Conservation (phyloP, 2,113 vertebrate genomes). For the Mobula hypostoma region DNA sequence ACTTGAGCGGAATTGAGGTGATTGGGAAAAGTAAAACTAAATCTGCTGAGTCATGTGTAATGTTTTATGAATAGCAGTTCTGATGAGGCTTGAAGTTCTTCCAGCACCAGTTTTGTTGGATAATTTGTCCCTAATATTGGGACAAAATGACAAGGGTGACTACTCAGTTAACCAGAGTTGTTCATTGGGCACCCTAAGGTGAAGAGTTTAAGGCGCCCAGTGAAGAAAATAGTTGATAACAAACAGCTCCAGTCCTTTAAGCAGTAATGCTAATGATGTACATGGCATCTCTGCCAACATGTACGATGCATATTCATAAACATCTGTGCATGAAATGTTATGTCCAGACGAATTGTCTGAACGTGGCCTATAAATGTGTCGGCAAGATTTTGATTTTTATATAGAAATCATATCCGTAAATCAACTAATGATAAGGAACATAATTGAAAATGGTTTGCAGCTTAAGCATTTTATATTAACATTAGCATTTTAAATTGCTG, state of each 20-base stretch:
- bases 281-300: neutral
- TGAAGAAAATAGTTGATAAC: neutral
- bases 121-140: neutral
- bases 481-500: slow-evolving; percentile 38
- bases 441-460: neutral
- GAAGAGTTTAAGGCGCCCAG: neutral
- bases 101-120: neutral
- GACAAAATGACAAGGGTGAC: neutral
- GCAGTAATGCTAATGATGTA: neutral
- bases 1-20: neutral
- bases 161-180: too few species aligned
- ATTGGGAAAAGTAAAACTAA: neutral
- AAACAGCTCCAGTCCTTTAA: neutral
- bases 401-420: neutral
- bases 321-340: neutral
- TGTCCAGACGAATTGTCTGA: neutral
- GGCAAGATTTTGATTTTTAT: neutral
- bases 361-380: neutral
- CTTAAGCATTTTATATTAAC: neutral
- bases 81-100: neutral
- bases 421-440: neutral
- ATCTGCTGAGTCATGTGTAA: neutral
- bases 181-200: too few species aligned
- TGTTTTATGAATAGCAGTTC: neutral
- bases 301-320: neutral